phyloP scores from a whole-genome alignment of 1,140 invertebrate genomes.

The Harpegnathos saltator region DNA sequence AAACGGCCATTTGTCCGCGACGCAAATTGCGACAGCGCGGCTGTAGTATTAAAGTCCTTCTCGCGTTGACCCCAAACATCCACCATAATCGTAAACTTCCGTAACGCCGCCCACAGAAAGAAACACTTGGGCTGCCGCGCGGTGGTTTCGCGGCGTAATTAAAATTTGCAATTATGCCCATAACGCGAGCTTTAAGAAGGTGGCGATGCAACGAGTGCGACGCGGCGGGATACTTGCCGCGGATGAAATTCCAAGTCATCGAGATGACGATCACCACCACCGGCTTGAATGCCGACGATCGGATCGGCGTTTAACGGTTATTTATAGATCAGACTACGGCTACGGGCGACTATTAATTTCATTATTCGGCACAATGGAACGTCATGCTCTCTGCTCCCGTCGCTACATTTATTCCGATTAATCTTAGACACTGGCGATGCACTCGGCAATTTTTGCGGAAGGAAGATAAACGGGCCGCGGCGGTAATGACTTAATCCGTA shows the following conservation, averaged over 20 bases:
- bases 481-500: conserved; percentile 34
- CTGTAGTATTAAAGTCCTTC: conserved; percentile 14
- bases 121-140: not conserved
- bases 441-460: conserved; percentile 31
- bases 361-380: not conserved
- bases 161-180: not conserved
- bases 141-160: not conserved
- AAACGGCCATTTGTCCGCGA: conserved; percentile 24
- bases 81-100: conserved; percentile 35
- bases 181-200: not conserved
- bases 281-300: too few relatives aligned
- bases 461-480: conserved; percentile 22
- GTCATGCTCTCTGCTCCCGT: not conserved
- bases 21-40: conserved; percentile 7
- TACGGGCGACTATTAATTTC: conserved; percentile 1
- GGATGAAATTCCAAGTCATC: too few relatives aligned
- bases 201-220: not conserved
- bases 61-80: conserved; percentile 1
- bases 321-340: too few relatives aligned
- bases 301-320: too few relatives aligned
- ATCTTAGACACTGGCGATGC: conserved; percentile 7
- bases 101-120: not conserved
- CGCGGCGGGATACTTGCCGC: not conserved
- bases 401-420: conserved; percentile 40
- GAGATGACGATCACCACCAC: too few relatives aligned